These are phyloP conservation scores for Oxyteleia sp. DNA, from an alignment of 2,888 invertebrate genomes.

Conservation along the genomic window DNA sequence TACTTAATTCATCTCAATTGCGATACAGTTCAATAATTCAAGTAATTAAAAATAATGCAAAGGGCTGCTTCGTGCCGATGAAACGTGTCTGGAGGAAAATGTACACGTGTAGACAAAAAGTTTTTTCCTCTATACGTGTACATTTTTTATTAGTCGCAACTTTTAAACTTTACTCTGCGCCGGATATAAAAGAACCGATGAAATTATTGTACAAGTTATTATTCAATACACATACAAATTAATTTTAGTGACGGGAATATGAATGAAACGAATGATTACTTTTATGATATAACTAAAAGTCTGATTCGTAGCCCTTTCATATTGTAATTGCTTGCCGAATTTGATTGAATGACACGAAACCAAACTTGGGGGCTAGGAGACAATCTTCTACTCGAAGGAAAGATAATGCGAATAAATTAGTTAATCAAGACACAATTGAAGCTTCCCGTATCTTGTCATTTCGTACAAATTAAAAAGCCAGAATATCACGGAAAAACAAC, in stretches of 20 bases:
- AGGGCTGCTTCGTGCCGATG: slow-evolving; percentile 22
- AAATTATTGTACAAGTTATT: too few relatives aligned
- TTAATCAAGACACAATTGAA: slow-evolving; percentile 84
- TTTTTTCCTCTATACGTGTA: too few relatives aligned
- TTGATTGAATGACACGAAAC: slow-evolving; percentile 81
- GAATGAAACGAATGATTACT: slow-evolving; percentile 84
- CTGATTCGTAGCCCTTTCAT: slow-evolving; percentile 87
- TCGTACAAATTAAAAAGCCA: slow-evolving; percentile 34
- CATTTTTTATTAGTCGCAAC: background rate
- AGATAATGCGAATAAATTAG: slow-evolving; percentile 84
- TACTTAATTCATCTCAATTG: slow-evolving; percentile 87
- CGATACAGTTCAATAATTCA: slow-evolving; percentile 87
- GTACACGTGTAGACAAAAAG: slow-evolving; percentile 1
- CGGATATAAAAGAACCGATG: too few relatives aligned
- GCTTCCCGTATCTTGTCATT: slow-evolving; percentile 70
- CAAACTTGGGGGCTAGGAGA: slow-evolving; percentile 74
- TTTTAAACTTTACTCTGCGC: too few relatives aligned
- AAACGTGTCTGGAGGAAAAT: slow-evolving; percentile 6
- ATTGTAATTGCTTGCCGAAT: slow-evolving; percentile 87
- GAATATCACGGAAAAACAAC: slow-evolving; percentile 7
- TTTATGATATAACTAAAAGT: slow-evolving; percentile 87
- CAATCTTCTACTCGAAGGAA: slow-evolving; percentile 74
- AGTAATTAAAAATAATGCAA: slow-evolving; percentile 86
- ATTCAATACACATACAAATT: too few relatives aligned
- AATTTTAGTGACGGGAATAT: background rate